Conservation (phyloP, 2,113 vertebrate species). For the Piliocolobus tephrosceles region DNA sequence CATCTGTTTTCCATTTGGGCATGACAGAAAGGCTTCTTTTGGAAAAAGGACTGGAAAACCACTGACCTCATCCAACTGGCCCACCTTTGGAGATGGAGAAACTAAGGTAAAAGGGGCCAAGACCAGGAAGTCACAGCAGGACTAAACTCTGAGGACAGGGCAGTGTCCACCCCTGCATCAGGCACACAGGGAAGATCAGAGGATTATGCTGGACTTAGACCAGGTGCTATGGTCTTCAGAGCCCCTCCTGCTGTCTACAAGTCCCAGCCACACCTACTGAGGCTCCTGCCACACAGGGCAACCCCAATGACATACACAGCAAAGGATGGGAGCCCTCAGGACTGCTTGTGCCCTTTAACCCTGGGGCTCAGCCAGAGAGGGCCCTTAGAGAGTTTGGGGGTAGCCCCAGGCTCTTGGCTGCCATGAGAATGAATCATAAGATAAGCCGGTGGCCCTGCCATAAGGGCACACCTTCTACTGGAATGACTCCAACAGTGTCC, state of each 20-base stretch:
- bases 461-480: neutral
- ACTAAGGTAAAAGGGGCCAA: constrained; percentile 32
- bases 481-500: accelerated
- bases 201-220: neutral
- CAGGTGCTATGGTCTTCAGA: neutral
- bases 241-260: neutral
- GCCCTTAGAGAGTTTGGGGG: neutral
- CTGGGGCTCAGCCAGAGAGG: neutral
- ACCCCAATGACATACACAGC: neutral
- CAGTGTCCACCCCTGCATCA: accelerated
- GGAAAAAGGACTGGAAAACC: constrained; percentile 62
- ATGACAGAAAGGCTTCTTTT: constrained; percentile 29
- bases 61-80: constrained; percentile 48
- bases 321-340: neutral
- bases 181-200: neutral
- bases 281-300: neutral
- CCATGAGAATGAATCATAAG: neutral
- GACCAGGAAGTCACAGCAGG: neutral
- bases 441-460: neutral
- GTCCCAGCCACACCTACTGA: neutral
- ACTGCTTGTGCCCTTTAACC: neutral
- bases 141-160: neutral
- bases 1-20: constrained; percentile 9
- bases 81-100: constrained; percentile 44
- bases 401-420: neutral